phyloP scores from a whole-genome alignment of 1,140 invertebrate genomes.

The Ostrea denselamellosa region DNA sequence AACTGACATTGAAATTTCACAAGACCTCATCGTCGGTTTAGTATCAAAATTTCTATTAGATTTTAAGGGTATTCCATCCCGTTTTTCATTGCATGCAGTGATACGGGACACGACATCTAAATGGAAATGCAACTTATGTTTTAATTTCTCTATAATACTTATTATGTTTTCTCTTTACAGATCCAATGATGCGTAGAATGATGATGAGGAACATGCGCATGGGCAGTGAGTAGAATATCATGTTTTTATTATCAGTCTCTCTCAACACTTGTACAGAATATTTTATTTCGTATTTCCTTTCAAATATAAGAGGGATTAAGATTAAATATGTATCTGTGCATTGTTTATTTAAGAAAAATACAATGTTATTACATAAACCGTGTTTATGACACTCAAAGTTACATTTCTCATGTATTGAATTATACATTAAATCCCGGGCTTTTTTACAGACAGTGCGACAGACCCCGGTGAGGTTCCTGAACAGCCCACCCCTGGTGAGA shows the following conservation, averaged over 20 bases:
- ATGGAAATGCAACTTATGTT: no score
- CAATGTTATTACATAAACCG: neutral
- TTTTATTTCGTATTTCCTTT: no score
- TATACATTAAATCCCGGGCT: neutral
- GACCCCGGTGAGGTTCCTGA: constrained; percentile 26
- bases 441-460: neutral
- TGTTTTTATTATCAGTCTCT: neutral
- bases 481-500: neutral
- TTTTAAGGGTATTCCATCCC: no score
- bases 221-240: neutral
- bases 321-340: no score
- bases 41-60: no score
- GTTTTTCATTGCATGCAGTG: no score
- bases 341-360: neutral
- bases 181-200: constrained; percentile 34
- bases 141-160: neutral
- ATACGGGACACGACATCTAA: no score
- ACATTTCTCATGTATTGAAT: neutral
- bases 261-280: no score
- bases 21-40: no score
- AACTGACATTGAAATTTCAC: no score
- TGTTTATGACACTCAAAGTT: neutral
- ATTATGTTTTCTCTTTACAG: neutral
- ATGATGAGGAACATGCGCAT: constrained; percentile 36
- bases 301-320: no score